Evolutionary conservation across 2,888 invertebrate genomes (phyloP).

Genomic region (Conomelus anceps): DNA sequence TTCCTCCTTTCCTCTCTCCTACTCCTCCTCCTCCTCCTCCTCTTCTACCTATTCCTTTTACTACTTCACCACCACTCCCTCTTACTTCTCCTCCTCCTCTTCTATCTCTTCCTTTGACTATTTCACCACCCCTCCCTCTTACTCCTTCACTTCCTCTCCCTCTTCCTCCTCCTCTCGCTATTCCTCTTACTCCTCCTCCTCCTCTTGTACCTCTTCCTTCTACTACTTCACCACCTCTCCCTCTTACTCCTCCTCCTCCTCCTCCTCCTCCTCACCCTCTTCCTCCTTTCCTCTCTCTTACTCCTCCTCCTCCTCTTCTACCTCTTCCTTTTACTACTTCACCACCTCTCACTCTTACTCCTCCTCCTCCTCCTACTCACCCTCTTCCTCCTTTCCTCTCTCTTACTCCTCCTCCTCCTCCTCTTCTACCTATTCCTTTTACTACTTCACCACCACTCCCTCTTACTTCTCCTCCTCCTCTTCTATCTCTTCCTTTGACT

Average conservation of each 20-base stretch:
- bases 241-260: no score
- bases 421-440: background rate
- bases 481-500: no score
- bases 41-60: no score
- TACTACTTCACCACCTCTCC: no score
- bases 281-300: background rate
- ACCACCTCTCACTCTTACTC: background rate
- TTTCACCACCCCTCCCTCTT: no score
- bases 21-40: background rate
- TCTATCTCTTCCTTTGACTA: no score
- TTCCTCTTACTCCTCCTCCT: background rate
- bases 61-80: background rate
- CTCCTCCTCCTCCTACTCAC: background rate
- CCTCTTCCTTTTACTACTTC: background rate
- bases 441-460: no score
- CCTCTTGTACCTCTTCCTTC: background rate
- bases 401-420: background rate
- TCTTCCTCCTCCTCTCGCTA: background rate
- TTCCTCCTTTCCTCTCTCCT: no score
- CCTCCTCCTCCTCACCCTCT: no score
- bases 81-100: background rate
- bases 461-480: background rate
- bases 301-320: no score
- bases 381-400: no score
- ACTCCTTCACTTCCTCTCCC: background rate